Evolutionary conservation across 2,888 invertebrate genomes (phyloP).

Genomic region (Nebria salina): DNA sequence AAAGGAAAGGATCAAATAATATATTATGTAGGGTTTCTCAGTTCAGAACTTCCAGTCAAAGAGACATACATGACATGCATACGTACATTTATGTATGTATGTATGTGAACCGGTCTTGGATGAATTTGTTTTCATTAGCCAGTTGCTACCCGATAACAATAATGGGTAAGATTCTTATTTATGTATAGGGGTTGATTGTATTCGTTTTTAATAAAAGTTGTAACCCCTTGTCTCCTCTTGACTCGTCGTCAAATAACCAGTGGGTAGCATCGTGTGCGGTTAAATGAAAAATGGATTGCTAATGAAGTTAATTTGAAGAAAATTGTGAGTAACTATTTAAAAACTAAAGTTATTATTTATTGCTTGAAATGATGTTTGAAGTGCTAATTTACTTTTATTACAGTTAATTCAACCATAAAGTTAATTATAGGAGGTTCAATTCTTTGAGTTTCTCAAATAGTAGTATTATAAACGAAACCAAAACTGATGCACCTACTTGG

Average conservation of each 20-base stretch:
- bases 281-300: background rate
- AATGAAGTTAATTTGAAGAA: background rate
- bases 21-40: background rate
- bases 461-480: background rate
- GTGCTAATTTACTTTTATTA: background rate
- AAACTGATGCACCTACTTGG: background rate
- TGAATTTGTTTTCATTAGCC: slow-evolving; percentile 44
- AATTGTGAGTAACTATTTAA: no score
- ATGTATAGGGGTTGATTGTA: slow-evolving; percentile 34
- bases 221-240: background rate
- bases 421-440: background rate
- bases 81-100: no score
- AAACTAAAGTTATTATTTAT: background rate
- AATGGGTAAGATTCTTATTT: background rate
- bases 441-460: background rate
- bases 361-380: background rate
- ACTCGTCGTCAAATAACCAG: background rate
- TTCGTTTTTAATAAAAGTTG: slow-evolving; percentile 14
- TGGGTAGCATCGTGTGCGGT: background rate
- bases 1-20: background rate
- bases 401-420: background rate
- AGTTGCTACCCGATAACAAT: slow-evolving; percentile 31
- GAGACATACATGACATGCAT: background rate
- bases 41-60: background rate
- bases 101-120: slow-evolving; percentile 23